These are phyloP conservation scores for Callorhinus ursinus DNA, from an alignment of 2,113 vertebrate species.

Conservation along the genomic window DNA sequence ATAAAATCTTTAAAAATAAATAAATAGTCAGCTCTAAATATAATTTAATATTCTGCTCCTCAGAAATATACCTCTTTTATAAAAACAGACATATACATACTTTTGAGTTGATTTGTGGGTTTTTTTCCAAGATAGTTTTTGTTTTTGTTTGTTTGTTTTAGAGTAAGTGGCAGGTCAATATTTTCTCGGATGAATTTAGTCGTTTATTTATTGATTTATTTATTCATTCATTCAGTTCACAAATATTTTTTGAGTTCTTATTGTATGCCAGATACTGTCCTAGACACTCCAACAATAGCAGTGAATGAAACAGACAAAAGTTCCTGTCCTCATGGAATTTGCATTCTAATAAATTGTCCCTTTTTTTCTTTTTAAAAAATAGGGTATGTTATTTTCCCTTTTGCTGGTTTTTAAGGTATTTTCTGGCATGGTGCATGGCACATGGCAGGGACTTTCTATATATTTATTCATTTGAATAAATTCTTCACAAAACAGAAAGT, in stretches of 20 bases:
- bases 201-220: neutral
- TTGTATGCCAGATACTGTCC: neutral
- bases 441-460: neutral
- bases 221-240: neutral
- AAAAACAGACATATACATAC: neutral
- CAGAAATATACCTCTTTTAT: neutral
- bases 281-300: neutral
- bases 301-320: neutral
- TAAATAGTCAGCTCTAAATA: neutral
- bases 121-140: neutral
- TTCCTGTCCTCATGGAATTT: neutral
- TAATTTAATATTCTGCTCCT: neutral
- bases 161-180: neutral
- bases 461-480: neutral
- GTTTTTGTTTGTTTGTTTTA: neutral
- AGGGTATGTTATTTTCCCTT: neutral
- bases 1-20: neutral
- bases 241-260: neutral
- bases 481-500: neutral
- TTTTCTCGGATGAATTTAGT: neutral
- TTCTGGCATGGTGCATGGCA: neutral
- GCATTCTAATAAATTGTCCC: neutral
- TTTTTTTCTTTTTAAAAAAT: neutral
- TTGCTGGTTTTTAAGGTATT: neutral
- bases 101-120: neutral